Evolutionary conservation across 2,888 invertebrate species (phyloP), one percentile per base, ranked within the genome.

Genomic region (Drosophila paracracens): DNA sequence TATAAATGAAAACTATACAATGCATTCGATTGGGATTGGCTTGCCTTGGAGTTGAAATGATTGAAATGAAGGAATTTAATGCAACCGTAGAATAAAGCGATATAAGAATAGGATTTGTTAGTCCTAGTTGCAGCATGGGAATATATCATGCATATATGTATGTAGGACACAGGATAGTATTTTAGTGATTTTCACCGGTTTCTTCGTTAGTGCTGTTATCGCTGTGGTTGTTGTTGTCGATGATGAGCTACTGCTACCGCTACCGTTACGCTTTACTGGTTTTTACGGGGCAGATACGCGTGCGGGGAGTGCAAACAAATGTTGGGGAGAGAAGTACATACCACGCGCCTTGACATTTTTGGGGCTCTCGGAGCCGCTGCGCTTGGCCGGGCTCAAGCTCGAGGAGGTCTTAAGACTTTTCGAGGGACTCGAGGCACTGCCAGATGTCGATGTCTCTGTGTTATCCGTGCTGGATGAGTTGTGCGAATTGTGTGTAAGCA

Each of bases 381-480:
- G 94, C 92, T 97, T 97, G 0, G 97, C 97, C 0, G 97, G 97
- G 90, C 97, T 97, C 50, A 97, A 94, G 81, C 97, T 97, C 29
- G 97, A 96, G 38, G 97, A 97, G 57, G 97, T 97, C 91, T 97
- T 97, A 16, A 97, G 95, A 92, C 97, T 97, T 92, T 97, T 96
- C 59, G 97, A 97, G 0, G 97, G 97, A 89, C 97, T 97, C 79
- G 96, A 96, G 51, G 96, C 96, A 83, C 96, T 96, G 43, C 95
- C 92, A 88, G 96, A 94, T 38, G 93, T 93, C 54, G 94, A 94
- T 13, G 95, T 95, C 73, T 94, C 92, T 21, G 94, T 94, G 71
- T 95, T 95, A 84, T 95, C 95, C 51, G 95, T 93, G 88, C 93
- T 93, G 54, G 93, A 92, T 52, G 93, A 93, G 74, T 93, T 93